phyloP scores from a whole-genome alignment of 2,113 vertebrate species.

The Chelonoidis abingdonii region DNA sequence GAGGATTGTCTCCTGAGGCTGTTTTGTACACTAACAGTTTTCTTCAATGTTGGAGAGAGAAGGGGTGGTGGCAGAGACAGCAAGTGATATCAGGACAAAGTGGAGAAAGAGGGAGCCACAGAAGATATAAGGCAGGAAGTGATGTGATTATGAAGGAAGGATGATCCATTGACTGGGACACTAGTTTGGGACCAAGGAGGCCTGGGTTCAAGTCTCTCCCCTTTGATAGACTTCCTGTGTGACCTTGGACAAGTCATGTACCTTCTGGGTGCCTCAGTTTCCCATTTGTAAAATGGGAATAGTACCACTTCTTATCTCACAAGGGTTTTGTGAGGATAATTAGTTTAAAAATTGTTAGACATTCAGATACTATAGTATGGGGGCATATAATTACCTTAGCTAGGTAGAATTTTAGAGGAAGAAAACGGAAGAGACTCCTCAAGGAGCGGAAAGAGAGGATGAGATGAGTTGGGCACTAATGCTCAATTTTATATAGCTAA shows the following conservation, averaged over 20 bases:
- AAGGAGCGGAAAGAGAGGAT: background rate
- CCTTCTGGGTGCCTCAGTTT: background rate
- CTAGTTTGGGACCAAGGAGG: background rate
- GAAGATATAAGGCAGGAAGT: background rate
- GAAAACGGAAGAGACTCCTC: background rate
- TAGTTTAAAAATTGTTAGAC: background rate
- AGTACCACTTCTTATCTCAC: background rate
- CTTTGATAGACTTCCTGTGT: background rate
- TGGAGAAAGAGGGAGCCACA: background rate
- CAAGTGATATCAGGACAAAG: background rate
- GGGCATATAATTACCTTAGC: background rate
- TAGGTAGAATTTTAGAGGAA: background rate
- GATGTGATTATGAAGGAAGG: background rate
- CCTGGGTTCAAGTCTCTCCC: background rate
- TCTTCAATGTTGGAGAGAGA: background rate
- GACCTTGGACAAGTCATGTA: background rate
- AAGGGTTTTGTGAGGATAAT: background rate
- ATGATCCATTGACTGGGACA: background rate
- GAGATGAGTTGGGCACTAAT: background rate
- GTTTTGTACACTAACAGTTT: background rate
- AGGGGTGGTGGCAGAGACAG: background rate
- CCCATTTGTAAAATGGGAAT: background rate
- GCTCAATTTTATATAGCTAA: background rate
- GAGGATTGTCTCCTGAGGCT: background rate
- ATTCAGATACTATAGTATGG: background rate